Evolutionary conservation across 2,797 vertebrate species (phyloP).

Genomic region (Paedocypris micromegethes): DNA sequence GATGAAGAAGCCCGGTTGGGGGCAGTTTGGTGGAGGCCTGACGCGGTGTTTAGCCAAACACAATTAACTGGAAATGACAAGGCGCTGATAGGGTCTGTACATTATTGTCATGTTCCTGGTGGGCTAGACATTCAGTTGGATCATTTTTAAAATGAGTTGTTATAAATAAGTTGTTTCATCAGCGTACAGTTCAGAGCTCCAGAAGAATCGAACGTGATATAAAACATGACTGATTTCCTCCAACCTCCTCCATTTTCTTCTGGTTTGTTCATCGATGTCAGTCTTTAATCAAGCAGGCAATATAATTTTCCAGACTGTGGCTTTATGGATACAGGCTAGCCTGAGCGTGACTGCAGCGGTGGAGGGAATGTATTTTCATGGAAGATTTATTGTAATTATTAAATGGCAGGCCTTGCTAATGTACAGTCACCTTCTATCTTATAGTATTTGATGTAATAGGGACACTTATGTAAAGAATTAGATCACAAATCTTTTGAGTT

Average conservation of each 20-base stretch:
- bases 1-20: slow-evolving; percentile 24
- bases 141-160: slow-evolving; percentile 19
- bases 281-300: slow-evolving; percentile 75
- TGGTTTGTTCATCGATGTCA: slow-evolving; percentile 58
- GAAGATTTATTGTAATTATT: slow-evolving; percentile 82
- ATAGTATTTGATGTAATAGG: slow-evolving; percentile 41
- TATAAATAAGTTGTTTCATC: neutral
- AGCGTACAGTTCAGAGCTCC: slow-evolving; percentile 8
- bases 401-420: slow-evolving; percentile 78
- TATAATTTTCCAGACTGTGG: slow-evolving; percentile 78
- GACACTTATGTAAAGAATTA: neutral
- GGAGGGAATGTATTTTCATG: slow-evolving; percentile 85
- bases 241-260: slow-evolving; percentile 15
- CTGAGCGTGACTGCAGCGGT: slow-evolving; percentile 74
- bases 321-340: slow-evolving; percentile 76
- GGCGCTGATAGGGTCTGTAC: slow-evolving; percentile 21
- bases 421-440: slow-evolving; percentile 77
- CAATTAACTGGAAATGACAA: slow-evolving; percentile 38
- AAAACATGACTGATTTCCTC: no score
- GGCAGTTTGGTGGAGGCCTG: slow-evolving; percentile 18
- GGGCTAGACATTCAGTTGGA: slow-evolving; percentile 17
- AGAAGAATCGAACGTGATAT: neutral
- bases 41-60: slow-evolving; percentile 20
- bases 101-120: slow-evolving; percentile 11
- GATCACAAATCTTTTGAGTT: neutral